Evolutionary conservation across 2,888 invertebrate species (phyloP), one percentile per base, ranked within the genome.

Genomic region (Cordylochernes scorpioides): DNA sequence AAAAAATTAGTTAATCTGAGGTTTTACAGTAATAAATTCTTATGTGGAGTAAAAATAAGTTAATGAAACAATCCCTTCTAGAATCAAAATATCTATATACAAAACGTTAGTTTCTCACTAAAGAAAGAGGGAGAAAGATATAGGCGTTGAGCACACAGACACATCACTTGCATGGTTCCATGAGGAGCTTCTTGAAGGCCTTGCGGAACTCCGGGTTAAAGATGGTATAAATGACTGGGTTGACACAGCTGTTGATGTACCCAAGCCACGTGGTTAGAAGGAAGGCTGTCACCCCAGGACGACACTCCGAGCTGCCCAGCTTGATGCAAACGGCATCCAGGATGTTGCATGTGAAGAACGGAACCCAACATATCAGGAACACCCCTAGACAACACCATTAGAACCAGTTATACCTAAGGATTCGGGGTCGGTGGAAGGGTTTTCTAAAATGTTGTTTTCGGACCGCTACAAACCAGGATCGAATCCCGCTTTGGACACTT

Each of bases 341-440:
- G 41, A 91, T 82, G 57, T 86, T 88, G 59, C 88, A 84, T 2
- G 84, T 80, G 65, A 97, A 97, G 62, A 97, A 97, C 19, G 97
- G 97, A 37, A 86, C 74, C 94, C 94, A 97, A 58, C 94, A 97
- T 49, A 88, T 68, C 24, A 97, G 67, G 55, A 97, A 97, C 3
- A 91, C 84, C 45, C 86, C 94, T 94, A 42, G 42, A 44, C 37
- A 39, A 36, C 30, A 29, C 12, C 24, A 19, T 16, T 10, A 15
- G 15, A 22, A 13, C 14, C 12, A 22, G 12, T 22, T 22, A 6
- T 19, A 19, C 9, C 9, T 19, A 19, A n/a, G 10, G 21, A 19
- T 19, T 19, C 9, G 21, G 9, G 10, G 21, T 19, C 21, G 9
- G 21, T 19, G 10, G 21, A 9, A 19, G 21, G 9, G 21, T 9